These are phyloP conservation scores for Dolomedes plantarius DNA, from an alignment of 2,888 invertebrate genomes.

Conservation along the genomic window DNA sequence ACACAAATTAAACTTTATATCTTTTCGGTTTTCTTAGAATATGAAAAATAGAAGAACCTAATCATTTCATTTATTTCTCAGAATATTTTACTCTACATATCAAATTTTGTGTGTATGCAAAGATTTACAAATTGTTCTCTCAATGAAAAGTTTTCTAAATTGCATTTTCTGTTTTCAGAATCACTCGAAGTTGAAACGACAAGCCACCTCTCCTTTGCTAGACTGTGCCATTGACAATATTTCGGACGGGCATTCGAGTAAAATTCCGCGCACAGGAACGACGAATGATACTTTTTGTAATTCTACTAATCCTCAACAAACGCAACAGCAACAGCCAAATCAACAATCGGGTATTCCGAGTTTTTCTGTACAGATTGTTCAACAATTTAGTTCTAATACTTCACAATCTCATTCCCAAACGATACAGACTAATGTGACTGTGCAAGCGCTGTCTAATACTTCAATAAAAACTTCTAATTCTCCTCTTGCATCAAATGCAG, in stretches of 20 bases:
- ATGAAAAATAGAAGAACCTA: too few species aligned
- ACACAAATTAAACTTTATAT: too few species aligned
- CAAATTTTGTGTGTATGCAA: too few species aligned
- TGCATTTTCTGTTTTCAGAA: too few species aligned
- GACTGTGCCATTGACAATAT: slow-evolving; percentile 40
- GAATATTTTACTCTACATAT: too few species aligned
- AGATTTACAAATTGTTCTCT: too few species aligned
- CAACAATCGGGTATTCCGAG: slow-evolving; percentile 57
- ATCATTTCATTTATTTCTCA: too few species aligned
- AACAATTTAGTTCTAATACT: slow-evolving; percentile 82
- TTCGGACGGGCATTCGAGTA: slow-evolving; percentile 21
- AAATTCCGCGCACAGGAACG: slow-evolving; percentile 33
- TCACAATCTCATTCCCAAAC: slow-evolving; percentile 84
- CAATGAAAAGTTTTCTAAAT: too few species aligned
- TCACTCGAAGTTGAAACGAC: slow-evolving; percentile 48
- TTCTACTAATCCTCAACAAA: slow-evolving; percentile 2
- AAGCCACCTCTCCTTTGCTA: slow-evolving; percentile 43
- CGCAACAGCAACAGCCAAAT: too few species aligned
- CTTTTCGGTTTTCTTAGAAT: too few species aligned
- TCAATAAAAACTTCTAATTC: slow-evolving; percentile 52
- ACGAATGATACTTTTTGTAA: slow-evolving; percentile 17
- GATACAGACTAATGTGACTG: slow-evolving; percentile 92
- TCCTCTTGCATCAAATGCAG: slow-evolving; percentile 35
- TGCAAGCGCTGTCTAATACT: slow-evolving; percentile 82
- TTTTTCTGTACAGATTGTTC: slow-evolving; percentile 94